Conservation (phyloP, 2,888 invertebrate species). For the Eustalomyia histrio region DNA sequence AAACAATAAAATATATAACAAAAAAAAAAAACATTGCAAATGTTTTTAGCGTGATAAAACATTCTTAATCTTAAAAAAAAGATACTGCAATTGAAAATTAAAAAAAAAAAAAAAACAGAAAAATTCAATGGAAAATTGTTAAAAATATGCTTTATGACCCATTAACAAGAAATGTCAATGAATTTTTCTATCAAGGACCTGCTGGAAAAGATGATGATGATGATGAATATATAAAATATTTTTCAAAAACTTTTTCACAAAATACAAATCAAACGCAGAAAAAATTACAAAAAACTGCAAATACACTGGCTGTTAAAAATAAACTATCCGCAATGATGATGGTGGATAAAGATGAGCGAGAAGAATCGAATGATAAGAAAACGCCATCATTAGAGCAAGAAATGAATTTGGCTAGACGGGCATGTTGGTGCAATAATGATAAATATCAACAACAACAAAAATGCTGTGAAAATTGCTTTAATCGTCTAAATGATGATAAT, state of each 20-base stretch:
- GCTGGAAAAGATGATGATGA: conserved; percentile 23
- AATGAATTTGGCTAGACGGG: conserved; percentile 85
- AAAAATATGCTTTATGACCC: conserved; percentile 47
- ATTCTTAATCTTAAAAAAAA: conserved; percentile 36
- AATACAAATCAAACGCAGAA: conserved; percentile 45
- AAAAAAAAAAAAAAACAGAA: conserved; percentile 20
- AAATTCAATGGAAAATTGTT: neutral
- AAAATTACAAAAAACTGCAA: conserved; percentile 39
- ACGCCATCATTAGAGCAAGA: conserved; percentile 82
- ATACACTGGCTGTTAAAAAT: conserved; percentile 52
- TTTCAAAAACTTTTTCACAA: neutral
- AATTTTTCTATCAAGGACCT: conserved; percentile 48
- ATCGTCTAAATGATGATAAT: conserved; percentile 59
- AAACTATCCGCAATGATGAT: conserved; percentile 40
- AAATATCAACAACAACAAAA: conserved; percentile 49
- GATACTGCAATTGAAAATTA: conserved; percentile 22
- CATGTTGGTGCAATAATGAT: conserved; percentile 81
- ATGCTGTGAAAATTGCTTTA: conserved; percentile 65
- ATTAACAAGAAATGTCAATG: conserved; percentile 40
- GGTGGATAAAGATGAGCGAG: conserved; percentile 59
- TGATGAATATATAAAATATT: conserved; percentile 26
- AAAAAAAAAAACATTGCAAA: conserved; percentile 51
- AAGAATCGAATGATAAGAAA: conserved; percentile 71
- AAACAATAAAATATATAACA: conserved; percentile 27
- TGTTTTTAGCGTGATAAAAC: conserved; percentile 56